Conservation (phyloP, 2,888 invertebrate species). For the Chrysolina americana region DNA sequence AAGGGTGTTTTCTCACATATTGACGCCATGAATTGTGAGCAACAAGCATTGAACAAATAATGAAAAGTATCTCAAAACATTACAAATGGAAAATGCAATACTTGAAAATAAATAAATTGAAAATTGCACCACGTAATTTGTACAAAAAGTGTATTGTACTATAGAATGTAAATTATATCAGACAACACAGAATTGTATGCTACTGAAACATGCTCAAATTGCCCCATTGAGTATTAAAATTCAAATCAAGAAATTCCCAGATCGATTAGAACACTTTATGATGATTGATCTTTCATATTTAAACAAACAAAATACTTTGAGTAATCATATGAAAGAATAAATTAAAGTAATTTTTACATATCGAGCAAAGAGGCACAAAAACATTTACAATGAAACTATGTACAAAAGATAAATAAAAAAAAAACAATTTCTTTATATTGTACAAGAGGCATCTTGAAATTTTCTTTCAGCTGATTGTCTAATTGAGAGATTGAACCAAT, state of each 20-base stretch:
- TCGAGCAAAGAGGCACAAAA: conserved; percentile 48
- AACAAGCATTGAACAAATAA: not conserved
- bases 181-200: not conserved
- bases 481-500: not conserved
- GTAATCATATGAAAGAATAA: conserved; percentile 42
- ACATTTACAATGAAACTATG: conserved; percentile 49
- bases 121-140: conserved; percentile 22
- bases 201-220: conserved; percentile 19
- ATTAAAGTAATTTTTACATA: conserved; percentile 44
- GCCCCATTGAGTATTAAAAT: conserved; percentile 27
- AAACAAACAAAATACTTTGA: conserved; percentile 29
- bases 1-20: not conserved
- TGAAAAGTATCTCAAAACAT: conserved; percentile 6
- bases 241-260: not conserved
- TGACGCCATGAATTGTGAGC: conserved; percentile 7
- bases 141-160: conserved; percentile 23
- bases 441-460: conserved; percentile 44
- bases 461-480: not conserved
- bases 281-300: conserved; percentile 3
- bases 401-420: conserved; percentile 51
- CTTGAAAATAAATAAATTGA: conserved; percentile 23
- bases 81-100: conserved; percentile 6
- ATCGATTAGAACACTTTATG: not conserved
- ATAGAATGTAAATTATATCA: not conserved
- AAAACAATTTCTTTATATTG: conserved; percentile 47